These are phyloP conservation scores for Molossus molossus DNA, from an alignment of 2,797 vertebrate genomes.

Conservation along the genomic window DNA sequence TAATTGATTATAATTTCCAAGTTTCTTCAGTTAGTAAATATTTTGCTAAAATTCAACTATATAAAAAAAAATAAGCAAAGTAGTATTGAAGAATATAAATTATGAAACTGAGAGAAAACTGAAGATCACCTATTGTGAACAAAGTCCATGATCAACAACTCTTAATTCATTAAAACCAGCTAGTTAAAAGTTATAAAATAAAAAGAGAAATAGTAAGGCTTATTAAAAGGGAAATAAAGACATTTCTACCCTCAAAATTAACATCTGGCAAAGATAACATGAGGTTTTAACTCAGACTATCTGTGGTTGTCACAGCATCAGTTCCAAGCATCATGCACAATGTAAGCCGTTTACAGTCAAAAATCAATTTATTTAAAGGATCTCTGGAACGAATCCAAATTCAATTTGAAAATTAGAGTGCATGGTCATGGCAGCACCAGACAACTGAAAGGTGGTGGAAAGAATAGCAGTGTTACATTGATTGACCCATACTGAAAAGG, in stretches of 20 bases:
- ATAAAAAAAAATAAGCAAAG: not conserved
- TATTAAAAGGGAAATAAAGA: not conserved
- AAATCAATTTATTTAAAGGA: slow-evolving; percentile 87
- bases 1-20: slow-evolving; percentile 67
- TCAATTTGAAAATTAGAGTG: slow-evolving; percentile 87
- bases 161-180: slow-evolving; percentile 38
- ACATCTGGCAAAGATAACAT: not conserved
- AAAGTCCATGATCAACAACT: not conserved
- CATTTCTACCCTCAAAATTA: not conserved
- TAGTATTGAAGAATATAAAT: not conserved
- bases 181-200: not conserved
- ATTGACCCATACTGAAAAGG: slow-evolving; percentile 86
- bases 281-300: slow-evolving; percentile 51
- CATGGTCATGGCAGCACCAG: slow-evolving; percentile 71
- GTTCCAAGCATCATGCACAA: slow-evolving; percentile 75
- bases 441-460: slow-evolving; percentile 79
- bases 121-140: not conserved
- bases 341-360: slow-evolving; percentile 81
- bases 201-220: not conserved
- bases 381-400: slow-evolving; percentile 84
- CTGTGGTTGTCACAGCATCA: slow-evolving; percentile 63
- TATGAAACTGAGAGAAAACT: not conserved
- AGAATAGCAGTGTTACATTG: slow-evolving; percentile 77
- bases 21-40: not conserved
- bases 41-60: not conserved